Percentiles rank a stretch among this genome's conserved stretches.
Evolutionary conservation across 2,888 invertebrate genomes (phyloP).

Genomic region (Callosobruchus maculatus): DNA sequence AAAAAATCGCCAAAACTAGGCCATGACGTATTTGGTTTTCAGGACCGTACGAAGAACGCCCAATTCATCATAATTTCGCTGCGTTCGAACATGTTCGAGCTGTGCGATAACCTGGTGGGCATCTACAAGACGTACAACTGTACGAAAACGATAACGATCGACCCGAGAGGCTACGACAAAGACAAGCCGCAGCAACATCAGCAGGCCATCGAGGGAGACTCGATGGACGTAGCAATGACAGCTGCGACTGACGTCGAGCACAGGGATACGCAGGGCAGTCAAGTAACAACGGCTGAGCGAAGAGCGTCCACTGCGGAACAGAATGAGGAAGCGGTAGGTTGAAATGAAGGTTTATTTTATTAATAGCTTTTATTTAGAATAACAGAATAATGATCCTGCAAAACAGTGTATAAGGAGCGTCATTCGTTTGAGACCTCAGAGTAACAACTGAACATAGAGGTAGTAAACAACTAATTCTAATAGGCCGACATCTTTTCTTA

Average conservation of each 20-base stretch:
- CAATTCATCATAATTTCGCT: conserved; percentile 98
- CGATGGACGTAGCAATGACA: background rate
- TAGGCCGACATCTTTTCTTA: too few relatives aligned
- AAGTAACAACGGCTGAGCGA: background rate
- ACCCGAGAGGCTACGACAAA: conserved; percentile 33
- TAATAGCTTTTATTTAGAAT: too few relatives aligned
- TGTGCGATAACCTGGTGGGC: conserved; percentile 87
- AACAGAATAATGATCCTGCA: too few relatives aligned
- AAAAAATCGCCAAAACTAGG: too few relatives aligned
- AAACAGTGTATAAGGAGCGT: too few relatives aligned
- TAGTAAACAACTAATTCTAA: too few relatives aligned
- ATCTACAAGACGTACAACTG: conserved; percentile 93
- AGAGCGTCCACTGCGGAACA: background rate
- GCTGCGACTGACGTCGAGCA: background rate
- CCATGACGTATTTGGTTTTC: conserved; percentile 21
- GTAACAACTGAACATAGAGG: too few relatives aligned
- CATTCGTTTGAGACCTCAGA: too few relatives aligned
- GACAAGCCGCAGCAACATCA: background rate
- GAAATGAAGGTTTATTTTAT: too few relatives aligned
- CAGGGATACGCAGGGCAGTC: background rate
- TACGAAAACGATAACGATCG: conserved; percentile 73
- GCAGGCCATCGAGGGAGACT: background rate
- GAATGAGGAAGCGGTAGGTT: background rate
- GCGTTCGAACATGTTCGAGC: conserved; percentile 96
- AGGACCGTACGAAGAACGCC: conserved; percentile 94